phyloP scores from a whole-genome alignment of 2,888 invertebrate genomes.

The Stenurella melanura region DNA sequence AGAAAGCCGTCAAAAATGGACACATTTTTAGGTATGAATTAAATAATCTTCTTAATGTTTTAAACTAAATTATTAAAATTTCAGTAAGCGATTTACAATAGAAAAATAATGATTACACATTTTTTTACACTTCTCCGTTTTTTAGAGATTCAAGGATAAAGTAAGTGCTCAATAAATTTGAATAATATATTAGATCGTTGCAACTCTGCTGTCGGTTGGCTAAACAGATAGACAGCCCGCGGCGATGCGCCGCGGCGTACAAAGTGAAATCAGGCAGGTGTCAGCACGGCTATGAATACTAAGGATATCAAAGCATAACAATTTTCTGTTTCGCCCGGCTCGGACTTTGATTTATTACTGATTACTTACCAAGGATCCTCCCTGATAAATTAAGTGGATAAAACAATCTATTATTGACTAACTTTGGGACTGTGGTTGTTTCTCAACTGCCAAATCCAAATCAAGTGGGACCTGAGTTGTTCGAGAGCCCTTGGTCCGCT shows the following conservation, averaged over 20 bases:
- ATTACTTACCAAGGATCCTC: slow-evolving; percentile 15
- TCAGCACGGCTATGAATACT: neutral
- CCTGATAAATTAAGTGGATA: slow-evolving; percentile 16
- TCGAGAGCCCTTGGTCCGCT: neutral
- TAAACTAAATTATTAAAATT: too few species aligned
- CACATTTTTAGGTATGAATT: too few species aligned
- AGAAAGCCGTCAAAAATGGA: too few species aligned
- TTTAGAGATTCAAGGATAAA: too few species aligned
- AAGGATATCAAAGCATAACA: slow-evolving; percentile 8
- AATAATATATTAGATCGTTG: too few species aligned
- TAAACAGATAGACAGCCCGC: slow-evolving; percentile 1
- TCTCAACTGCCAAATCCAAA: slow-evolving; percentile 7
- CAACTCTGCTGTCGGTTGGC: neutral
- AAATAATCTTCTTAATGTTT: too few species aligned
- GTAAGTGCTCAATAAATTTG: too few species aligned
- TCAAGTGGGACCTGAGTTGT: neutral
- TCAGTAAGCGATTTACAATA: too few species aligned
- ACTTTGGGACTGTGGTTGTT: neutral
- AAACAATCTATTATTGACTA: slow-evolving; percentile 11
- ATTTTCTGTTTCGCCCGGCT: slow-evolving; percentile 1
- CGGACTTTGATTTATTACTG: slow-evolving; percentile 15
- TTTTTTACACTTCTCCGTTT: too few species aligned
- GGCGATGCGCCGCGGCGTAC: neutral
- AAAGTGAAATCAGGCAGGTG: slow-evolving; percentile 9
- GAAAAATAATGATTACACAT: too few species aligned